Evolutionary conservation across 2,797 vertebrate genomes (phyloP).

Genomic region (Chaetophractus vellerosus): DNA sequence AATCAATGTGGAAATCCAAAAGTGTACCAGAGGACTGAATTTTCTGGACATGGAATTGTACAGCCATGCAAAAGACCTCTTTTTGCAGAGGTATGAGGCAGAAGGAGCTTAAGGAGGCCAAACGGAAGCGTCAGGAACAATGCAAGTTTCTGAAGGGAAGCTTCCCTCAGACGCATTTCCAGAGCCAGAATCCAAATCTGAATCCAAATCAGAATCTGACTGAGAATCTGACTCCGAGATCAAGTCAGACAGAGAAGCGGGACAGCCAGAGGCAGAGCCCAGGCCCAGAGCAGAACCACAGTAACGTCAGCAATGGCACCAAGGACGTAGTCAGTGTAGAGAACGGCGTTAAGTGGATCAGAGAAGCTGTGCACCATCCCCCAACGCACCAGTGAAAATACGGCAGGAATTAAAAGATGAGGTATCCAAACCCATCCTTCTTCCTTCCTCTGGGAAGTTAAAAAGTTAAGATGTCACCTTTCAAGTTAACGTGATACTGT

Average conservation of each 20-base stretch:
- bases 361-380: conserved; percentile 22
- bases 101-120: conserved; percentile 96
- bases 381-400: conserved; percentile 43
- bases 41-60: conserved; percentile 97
- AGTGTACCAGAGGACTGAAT: conserved; percentile 95
- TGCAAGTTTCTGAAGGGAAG: conserved; percentile 92
- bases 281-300: conserved; percentile 60
- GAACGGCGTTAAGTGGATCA: conserved; percentile 91
- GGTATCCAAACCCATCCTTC: conserved; percentile 71
- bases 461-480: conserved; percentile 89
- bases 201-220: conserved; percentile 68
- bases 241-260: conserved; percentile 44
- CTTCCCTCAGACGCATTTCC: conserved; percentile 84
- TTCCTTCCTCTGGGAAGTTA: conserved; percentile 85
- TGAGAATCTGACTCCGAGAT: conserved; percentile 71
- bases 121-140: conserved; percentile 94
- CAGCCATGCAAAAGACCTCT: conserved; percentile 97
- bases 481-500: conserved; percentile 89
- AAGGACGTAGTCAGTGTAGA: conserved; percentile 94
- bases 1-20: conserved; percentile 93
- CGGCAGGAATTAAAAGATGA: conserved; percentile 5
- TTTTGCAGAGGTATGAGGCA: conserved; percentile 97
- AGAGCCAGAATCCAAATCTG: conserved; percentile 71
- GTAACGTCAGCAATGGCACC: conserved; percentile 82
- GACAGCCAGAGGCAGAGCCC: conserved; percentile 74